Percentiles rank a stretch among this genome's conserved stretches.
These are phyloP conservation scores for Lithobates pipiens DNA, from an alignment of 2,797 vertebrate species.

Conservation along the genomic window DNA sequence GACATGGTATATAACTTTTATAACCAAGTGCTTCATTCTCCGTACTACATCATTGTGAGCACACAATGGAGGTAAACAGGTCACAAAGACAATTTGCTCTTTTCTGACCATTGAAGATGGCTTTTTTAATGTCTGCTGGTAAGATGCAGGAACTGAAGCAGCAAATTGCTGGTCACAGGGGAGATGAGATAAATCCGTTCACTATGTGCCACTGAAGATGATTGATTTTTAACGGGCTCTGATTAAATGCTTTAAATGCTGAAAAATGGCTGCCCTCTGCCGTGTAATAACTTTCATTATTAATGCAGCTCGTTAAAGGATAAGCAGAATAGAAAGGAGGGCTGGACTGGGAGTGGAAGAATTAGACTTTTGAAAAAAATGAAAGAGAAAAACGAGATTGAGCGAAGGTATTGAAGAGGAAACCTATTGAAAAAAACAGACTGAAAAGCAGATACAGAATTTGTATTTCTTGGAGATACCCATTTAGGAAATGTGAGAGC, in stretches of 20 bases:
- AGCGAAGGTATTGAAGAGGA: slow-evolving; percentile 19
- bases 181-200: slow-evolving; percentile 56
- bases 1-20: not conserved
- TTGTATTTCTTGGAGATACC: not conserved
- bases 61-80: slow-evolving; percentile 27
- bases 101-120: slow-evolving; percentile 47
- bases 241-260: slow-evolving; percentile 61
- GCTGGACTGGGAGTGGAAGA: slow-evolving; percentile 29
- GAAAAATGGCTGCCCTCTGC: slow-evolving; percentile 58
- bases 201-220: slow-evolving; percentile 58
- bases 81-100: slow-evolving; percentile 32
- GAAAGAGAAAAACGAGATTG: slow-evolving; percentile 16
- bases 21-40: not conserved
- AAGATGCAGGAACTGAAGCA: slow-evolving; percentile 61
- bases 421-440: not conserved
- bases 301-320: slow-evolving; percentile 50
- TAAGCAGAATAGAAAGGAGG: slow-evolving; percentile 52
- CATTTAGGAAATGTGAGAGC: not conserved
- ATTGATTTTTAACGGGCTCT: slow-evolving; percentile 59
- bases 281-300: slow-evolving; percentile 59
- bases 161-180: slow-evolving; percentile 58
- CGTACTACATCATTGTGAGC: not conserved
- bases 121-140: slow-evolving; percentile 45
- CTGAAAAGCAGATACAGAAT: not conserved
- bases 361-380: slow-evolving; percentile 32